Percentiles rank a stretch among this genome's conserved stretches.
phyloP scores from a whole-genome alignment of 2,888 invertebrate species.

The Cybosia mesomella region DNA sequence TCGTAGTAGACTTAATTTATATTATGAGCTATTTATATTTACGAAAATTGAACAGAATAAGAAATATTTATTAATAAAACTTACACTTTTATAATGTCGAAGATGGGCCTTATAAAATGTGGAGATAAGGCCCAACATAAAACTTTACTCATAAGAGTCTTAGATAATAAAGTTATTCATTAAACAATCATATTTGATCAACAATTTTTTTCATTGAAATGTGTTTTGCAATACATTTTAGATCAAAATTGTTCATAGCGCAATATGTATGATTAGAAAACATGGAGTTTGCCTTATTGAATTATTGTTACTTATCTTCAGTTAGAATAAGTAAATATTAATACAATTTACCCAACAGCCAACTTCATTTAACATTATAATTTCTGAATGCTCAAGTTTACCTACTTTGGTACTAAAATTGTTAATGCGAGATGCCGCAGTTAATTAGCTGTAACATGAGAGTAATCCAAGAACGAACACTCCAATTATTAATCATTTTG shows the following conservation, averaged over 20 bases:
- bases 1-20: too few relatives aligned
- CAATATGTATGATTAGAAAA: not conserved
- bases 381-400: constrained; percentile 20
- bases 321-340: constrained; percentile 1
- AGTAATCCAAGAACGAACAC: constrained; percentile 35
- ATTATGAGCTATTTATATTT: too few relatives aligned
- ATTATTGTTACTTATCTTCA: not conserved
- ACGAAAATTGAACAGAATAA: too few relatives aligned
- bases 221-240: too few relatives aligned
- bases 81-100: too few relatives aligned
- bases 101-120: too few relatives aligned
- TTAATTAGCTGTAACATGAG: constrained; percentile 43
- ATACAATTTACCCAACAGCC: not conserved
- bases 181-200: too few relatives aligned
- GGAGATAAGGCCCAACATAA: too few relatives aligned
- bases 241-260: not conserved
- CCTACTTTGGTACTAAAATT: constrained; percentile 15
- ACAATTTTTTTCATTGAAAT: too few relatives aligned
- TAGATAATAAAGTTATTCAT: too few relatives aligned
- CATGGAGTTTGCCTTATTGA: not conserved
- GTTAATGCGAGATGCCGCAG: constrained; percentile 28
- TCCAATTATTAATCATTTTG: constrained; percentile 25
- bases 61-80: too few relatives aligned
- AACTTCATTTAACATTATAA: constrained; percentile 5
- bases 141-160: too few relatives aligned